Base-by-base conservation (phyloP, 2,113 vertebrate species). In the Sterrhoptilus dennistouni region DNA sequence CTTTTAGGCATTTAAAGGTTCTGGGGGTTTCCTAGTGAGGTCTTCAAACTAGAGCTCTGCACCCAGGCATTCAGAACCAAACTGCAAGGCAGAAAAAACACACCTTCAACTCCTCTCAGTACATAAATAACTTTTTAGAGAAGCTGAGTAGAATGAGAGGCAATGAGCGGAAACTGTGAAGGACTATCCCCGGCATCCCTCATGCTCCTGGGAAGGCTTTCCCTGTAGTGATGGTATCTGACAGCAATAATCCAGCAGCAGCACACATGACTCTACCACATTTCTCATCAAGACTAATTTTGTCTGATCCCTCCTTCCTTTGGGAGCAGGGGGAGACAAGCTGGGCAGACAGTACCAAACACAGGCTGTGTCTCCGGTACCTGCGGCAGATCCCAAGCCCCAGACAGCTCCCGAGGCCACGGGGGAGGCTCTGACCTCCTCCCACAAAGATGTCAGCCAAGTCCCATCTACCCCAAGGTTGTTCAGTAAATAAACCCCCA, bases 311-410 rank as follows among this genome's bases (percentile, higher is more conserved):
- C 53, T 70, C 21, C 50, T 87, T 94, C 57, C 61, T 76, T 20
- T 76, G 74, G 44, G 57, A 92, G 61, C 52, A 71, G 44, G 21
- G n/a, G 27, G 6, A 92, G 42, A 63, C 0, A 0, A 81, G 54
- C 56, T 3, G 0, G 33, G 65, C 0, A 4, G 64, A 52, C 0
- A 0, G 28, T 4, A 4, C 69, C 3, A 1, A 82, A 52, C 49
- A 49, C 1, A 0, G 63, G n/a, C 36, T 3, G 2, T 2, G 20
- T 87, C 65, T 77, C 70, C 69, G 59, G 28, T 89, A 87, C 54
- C 89, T 70, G 78, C 0, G 0, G 66, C 45, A 82, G 21, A 85
- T 68, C 61, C 75, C 49, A n/a, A 91, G 69, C 45, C 28, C 16
- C 57, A 72, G 31, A 71, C 35, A 74, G 81, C 45, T 70, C 57